These are phyloP conservation scores for Tychaedon coryphoeus DNA, from an alignment of 2,113 vertebrate species.

Conservation along the genomic window DNA sequence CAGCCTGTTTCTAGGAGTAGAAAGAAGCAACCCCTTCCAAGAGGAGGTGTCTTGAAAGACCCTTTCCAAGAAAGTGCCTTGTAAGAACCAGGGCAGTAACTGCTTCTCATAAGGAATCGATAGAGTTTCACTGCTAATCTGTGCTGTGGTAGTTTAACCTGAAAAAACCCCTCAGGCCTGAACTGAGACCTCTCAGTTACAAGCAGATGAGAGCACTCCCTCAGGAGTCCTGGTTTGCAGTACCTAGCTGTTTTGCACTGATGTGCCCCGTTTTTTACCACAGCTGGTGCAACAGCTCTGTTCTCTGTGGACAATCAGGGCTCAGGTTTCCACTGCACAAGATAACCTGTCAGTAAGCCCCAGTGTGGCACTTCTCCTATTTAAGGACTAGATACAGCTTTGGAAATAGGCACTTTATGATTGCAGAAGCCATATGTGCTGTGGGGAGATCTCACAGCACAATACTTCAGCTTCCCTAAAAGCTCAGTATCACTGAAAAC, in stretches of 20 bases:
- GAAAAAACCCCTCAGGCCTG: background rate
- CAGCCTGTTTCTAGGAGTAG: background rate
- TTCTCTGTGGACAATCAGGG: background rate
- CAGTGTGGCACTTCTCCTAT: background rate
- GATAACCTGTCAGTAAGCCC: background rate
- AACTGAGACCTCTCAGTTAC: conserved; percentile 1
- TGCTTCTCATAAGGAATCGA: background rate
- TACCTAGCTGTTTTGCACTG: conserved; percentile 12
- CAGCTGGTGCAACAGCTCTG: background rate
- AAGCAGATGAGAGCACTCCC: background rate
- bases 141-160: background rate
- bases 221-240: background rate
- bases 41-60: background rate
- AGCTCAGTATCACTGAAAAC: background rate
- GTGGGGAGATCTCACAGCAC: background rate
- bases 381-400: background rate
- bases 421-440: background rate
- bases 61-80: background rate
- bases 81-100: background rate
- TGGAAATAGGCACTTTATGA: background rate
- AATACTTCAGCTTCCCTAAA: background rate
- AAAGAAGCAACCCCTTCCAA: background rate
- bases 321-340: background rate
- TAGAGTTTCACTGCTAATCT: background rate
- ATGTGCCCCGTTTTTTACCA: background rate